These are phyloP conservation scores for Zosterops japonicus DNA, from an alignment of 2,113 vertebrate species.

Conservation along the genomic window DNA sequence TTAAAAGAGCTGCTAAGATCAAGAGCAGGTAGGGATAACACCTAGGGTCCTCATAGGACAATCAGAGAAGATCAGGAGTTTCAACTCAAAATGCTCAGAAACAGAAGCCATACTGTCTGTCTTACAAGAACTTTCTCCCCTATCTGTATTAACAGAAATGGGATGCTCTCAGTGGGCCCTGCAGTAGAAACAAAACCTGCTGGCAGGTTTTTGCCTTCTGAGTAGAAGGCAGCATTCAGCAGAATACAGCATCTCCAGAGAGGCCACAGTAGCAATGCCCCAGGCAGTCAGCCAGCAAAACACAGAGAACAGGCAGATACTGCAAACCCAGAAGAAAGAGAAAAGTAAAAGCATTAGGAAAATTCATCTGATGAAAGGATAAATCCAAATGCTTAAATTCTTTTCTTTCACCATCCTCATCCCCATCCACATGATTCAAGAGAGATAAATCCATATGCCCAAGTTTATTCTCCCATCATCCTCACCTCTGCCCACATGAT, in stretches of 20 bases:
- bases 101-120: background rate
- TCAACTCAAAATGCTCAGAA: background rate
- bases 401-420: background rate
- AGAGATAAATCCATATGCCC: background rate
- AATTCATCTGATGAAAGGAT: background rate
- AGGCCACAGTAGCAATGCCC: background rate
- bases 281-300: background rate
- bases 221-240: background rate
- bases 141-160: background rate
- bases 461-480: background rate
- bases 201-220: background rate
- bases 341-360: background rate
- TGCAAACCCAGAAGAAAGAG: constrained; percentile 9
- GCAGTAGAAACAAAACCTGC: background rate
- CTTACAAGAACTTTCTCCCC: background rate
- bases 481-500: background rate
- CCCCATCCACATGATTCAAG: background rate
- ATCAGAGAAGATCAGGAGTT: background rate
- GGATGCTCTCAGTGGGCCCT: background rate
- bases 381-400: background rate
- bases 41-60: background rate
- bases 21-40: background rate
- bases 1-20: background rate
- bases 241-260: constrained; percentile 11
- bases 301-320: background rate